A percentile compares a stretch with the other conserved stretches of the same genome.
These are phyloP conservation scores for Andrena praecox DNA, from an alignment of 2,888 invertebrate genomes.

Conservation along the genomic window DNA sequence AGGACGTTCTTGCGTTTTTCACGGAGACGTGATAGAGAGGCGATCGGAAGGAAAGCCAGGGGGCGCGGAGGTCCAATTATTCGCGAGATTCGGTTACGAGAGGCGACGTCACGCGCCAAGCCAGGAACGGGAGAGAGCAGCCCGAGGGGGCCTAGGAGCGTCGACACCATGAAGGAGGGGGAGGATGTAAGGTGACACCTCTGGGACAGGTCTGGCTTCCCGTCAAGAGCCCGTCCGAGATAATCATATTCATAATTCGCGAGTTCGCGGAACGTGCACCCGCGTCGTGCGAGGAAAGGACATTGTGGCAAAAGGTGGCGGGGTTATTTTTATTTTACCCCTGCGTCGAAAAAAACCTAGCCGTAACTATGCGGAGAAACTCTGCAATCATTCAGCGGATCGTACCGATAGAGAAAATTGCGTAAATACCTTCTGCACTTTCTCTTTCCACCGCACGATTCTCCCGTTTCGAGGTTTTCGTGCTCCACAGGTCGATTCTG, in stretches of 20 bases:
- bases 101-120: conserved; percentile 63
- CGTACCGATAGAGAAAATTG: conserved; percentile 18
- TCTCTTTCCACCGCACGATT: neutral
- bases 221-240: conserved; percentile 80
- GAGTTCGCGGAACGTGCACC: conserved; percentile 79
- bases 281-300: conserved; percentile 59
- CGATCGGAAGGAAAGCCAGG: conserved; percentile 41
- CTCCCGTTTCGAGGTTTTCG: neutral
- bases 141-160: conserved; percentile 59
- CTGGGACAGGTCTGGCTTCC: conserved; percentile 78
- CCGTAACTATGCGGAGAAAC: neutral
- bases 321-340: conserved; percentile 40
- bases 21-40: neutral
- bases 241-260: conserved; percentile 83
- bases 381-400: neutral
- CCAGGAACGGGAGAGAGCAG: conserved; percentile 41
- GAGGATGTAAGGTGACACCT: conserved; percentile 82
- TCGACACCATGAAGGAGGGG: conserved; percentile 69
- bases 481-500: too few relatives aligned
- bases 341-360: neutral
- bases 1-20: too few relatives aligned
- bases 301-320: conserved; percentile 57
- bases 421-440: neutral
- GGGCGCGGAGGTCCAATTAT: conserved; percentile 74
- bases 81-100: conserved; percentile 74